phyloP scores from a whole-genome alignment of 2,113 vertebrate species.

The Copsychus sechellarum region DNA sequence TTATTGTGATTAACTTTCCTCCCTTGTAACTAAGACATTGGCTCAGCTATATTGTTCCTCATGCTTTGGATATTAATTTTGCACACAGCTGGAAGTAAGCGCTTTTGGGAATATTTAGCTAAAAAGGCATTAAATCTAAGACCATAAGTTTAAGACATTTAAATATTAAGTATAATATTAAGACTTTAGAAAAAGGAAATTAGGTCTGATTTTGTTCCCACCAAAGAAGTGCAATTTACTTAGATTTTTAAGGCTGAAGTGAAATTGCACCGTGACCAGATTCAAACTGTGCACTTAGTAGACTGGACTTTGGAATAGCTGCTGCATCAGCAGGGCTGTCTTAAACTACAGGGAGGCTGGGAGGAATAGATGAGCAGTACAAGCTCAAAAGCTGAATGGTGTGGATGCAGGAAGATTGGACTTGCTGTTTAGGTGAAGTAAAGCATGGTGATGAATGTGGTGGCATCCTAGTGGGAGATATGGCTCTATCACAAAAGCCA shows the following conservation, averaged over 20 bases:
- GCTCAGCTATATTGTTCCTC: neutral
- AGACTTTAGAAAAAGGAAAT: neutral
- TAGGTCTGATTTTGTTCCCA: neutral
- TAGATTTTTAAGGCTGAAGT: neutral
- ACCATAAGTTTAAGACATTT: neutral
- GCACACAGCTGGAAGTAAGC: neutral
- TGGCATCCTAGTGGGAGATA: neutral
- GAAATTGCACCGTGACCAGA: neutral
- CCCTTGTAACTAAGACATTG: neutral
- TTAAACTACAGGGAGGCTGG: neutral
- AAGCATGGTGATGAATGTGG: fast-evolving
- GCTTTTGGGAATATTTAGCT: neutral
- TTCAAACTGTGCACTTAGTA: neutral
- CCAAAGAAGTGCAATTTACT: neutral
- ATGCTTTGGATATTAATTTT: neutral
- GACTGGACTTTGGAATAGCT: neutral
- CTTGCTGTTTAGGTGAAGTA: neutral
- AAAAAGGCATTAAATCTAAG: neutral
- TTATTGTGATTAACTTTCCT: neutral
- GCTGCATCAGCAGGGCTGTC: neutral
- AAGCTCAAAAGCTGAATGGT: neutral
- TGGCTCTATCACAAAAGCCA: neutral
- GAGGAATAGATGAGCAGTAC: neutral
- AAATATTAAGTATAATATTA: neutral
- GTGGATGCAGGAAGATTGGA: neutral